Evolutionary conservation across 1,140 invertebrate genomes (phyloP), one percentile per base, ranked within the genome.

Genomic region (Polypedilum pembai): DNA sequence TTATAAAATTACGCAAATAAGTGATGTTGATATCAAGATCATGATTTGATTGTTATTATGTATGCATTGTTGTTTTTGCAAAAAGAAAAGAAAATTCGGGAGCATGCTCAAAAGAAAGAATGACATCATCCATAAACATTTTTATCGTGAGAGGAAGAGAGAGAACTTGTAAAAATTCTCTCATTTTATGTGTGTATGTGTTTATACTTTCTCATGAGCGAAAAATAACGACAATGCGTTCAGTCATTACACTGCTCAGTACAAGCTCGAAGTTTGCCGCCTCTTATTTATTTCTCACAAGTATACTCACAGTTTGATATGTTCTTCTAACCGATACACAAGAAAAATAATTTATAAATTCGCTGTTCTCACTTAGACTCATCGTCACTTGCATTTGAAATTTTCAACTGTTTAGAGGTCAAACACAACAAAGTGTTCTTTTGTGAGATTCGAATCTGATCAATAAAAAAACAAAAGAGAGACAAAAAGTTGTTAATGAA

Each of bases 331-430:
- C 24, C 24, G 24, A 33, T 33, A 33, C 24, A 12, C 45, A 56
- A 56, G 45, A 56, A 56, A n/a, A n/a, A 56, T n/a, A n/a, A n/a
- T 56, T 56, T 56, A 56, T 56, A 56, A 56, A 56, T 56, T 56
- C 45, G 45, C 45, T 56, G 45, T 56, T 56, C 45, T 56, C 45
- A 56, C 45, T 56, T n/a, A 56, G 45, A 56, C 45, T 56, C 45
- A 56, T 56, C 45, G 45, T 56, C 45, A 56, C 45, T 56, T 56
- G 45, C 45, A 56, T 56, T 56, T 56, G 45, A 56, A 56, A 15
- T 56, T n/a, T 56, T 56, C 45, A 12, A 56, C 45, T 56, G 45
- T 56, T 56, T 56, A n/a, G 45, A 56, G 45, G 45, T 56, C 45
- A 56, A 56, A n/a, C 12, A 15, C 15, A 15, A 15, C n/a, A 4